Base-by-base conservation (phyloP, 2,888 invertebrate species). In the Pelosia muscerda region DNA sequence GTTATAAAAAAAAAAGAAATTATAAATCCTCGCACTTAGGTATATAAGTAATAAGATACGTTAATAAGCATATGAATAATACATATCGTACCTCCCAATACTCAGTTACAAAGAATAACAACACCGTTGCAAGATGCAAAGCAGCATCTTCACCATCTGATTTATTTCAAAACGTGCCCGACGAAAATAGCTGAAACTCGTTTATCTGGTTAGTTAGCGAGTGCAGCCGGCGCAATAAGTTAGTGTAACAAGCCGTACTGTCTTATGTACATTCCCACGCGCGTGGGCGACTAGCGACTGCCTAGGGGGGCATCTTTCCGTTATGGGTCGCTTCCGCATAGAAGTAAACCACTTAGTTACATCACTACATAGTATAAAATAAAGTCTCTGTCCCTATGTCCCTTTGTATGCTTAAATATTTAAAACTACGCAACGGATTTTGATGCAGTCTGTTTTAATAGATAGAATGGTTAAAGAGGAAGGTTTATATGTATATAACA, bases 231-330 rank as follows among this genome's bases (percentile, higher is more conserved):
- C 58, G 69, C 58, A 49, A 31, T 70, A 66, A 62, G 63, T 56
- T 49, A 81, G 68, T 68, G 72, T 74, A 69, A 58, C 66, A 53
- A 55, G 64, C 59, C 72, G 65, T 78, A 62, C 34, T 11, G 38
- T 4, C 69, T 72, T 81, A 62, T 70, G 77, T 76, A 72, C 72
- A 72, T 79, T 78, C 79, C 66, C 81, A 81, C 66, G 73, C 15
- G 65, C 23, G 62, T 53, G 53, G 57, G 68, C 19, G 67, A 38
- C 5, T n/a, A n/a, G n/a, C n/a, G n/a, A n/a, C n/a, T n/a, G n/a
- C n/a, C n/a, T n/a, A n/a, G n/a, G n/a, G 59, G 25, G 54, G 55
- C 28, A 61, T 38, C 42, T 55, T 55, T 25, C 67, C 76, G 70
- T 75, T 81, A 78, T 58, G 49, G 53, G 2, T 31, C 54, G 63